Conservation (phyloP, 2,797 vertebrate genomes). For the Sebastes cheni region DNA sequence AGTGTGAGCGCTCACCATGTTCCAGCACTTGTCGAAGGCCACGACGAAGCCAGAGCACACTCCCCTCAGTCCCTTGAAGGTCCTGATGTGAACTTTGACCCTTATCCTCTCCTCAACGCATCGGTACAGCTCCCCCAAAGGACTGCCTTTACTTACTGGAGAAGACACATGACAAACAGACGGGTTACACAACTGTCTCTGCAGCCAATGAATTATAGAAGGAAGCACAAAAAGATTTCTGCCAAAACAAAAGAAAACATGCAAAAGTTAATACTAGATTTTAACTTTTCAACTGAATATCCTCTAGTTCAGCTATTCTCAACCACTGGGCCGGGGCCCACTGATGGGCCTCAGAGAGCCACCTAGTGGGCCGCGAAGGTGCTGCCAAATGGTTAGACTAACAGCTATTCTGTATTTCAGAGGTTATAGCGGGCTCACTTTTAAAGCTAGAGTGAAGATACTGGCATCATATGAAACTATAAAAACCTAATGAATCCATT, state of each 20-base stretch:
- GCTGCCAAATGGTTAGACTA: too few relatives aligned
- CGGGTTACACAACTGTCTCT: not conserved
- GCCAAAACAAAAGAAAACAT: not conserved
- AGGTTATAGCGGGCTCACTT: too few relatives aligned
- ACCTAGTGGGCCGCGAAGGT: too few relatives aligned
- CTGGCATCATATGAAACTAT: too few relatives aligned
- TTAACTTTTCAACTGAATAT: not conserved
- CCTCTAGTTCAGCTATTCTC: too few relatives aligned
- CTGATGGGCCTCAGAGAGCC: too few relatives aligned
- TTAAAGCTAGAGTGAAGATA: too few relatives aligned
- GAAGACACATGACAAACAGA: constrained; percentile 12
- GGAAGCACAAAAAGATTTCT: not conserved
- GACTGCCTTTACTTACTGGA: constrained; percentile 92
- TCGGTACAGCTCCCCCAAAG: constrained; percentile 91
- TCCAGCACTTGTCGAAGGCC: constrained; percentile 99
- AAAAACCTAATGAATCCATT: too few relatives aligned
- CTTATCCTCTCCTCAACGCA: constrained; percentile 91
- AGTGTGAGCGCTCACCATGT: constrained; percentile 87
- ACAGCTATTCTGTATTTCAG: too few relatives aligned
- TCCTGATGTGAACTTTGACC: constrained; percentile 95
- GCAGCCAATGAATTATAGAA: not conserved
- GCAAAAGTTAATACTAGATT: not conserved
- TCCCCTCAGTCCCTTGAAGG: constrained; percentile 95
- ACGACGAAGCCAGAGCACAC: constrained; percentile 96
- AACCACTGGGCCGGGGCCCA: too few relatives aligned